Evolutionary conservation across 1,140 invertebrate genomes (phyloP).

Genomic region (Panagrolaimus sp.): DNA sequence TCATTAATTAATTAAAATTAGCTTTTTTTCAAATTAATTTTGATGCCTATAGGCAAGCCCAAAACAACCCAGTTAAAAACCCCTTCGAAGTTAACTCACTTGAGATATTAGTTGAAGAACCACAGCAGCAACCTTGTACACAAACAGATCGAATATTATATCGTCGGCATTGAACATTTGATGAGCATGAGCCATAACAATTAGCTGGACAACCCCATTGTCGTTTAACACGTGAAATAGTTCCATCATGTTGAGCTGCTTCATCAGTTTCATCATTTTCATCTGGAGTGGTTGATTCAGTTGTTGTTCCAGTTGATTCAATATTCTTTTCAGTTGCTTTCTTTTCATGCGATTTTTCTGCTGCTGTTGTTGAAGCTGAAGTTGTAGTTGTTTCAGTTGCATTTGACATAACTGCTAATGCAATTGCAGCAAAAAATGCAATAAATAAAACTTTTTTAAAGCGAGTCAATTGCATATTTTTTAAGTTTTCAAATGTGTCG

Average conservation of each 20-base stretch:
- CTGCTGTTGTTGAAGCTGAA: neutral
- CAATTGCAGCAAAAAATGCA: conserved; percentile 7
- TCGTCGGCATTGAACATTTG: neutral
- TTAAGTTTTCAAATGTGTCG: too few species aligned
- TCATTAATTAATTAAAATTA: too few species aligned
- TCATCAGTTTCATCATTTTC: neutral
- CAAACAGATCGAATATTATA: neutral
- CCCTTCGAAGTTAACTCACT: neutral
- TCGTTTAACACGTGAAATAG: conserved; percentile 5
- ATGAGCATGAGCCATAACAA: conserved; percentile 3
- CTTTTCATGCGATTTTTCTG: too few species aligned
- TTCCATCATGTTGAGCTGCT: conserved; percentile 1
- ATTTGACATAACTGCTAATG: neutral
- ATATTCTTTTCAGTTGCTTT: too few species aligned
- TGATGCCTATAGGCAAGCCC: too few species aligned
- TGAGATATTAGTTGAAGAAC: conserved; percentile 5
- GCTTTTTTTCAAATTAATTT: too few species aligned
- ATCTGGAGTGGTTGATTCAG: neutral
- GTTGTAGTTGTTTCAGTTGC: neutral
- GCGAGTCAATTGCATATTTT: conserved; percentile 9
- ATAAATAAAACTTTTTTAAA: conserved; percentile 11
- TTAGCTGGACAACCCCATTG: conserved; percentile 16
- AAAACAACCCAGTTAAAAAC: too few species aligned
- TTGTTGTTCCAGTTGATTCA: neutral
- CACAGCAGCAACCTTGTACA: conserved; percentile 15